Conservation (phyloP, 1,140 invertebrate species). For the Sarcophaga bullata region DNA sequence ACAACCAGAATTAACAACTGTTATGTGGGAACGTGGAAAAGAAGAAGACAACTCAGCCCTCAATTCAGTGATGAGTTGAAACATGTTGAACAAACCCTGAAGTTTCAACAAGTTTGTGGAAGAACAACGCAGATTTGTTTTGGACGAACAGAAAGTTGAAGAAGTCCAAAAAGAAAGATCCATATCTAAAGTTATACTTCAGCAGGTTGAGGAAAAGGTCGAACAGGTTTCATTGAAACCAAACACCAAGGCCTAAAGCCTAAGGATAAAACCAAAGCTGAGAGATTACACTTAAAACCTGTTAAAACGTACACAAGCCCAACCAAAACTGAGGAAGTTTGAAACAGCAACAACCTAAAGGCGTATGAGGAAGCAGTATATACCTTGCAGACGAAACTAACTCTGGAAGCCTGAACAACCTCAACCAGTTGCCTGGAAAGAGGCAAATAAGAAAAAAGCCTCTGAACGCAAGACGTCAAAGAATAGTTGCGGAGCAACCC, state of each 20-base stretch:
- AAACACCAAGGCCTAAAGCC: conserved; percentile 46
- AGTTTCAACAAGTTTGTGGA: conserved; percentile 13
- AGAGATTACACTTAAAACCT: conserved; percentile 42
- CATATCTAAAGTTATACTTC: conserved; percentile 41
- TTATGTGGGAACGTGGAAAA: conserved; percentile 59
- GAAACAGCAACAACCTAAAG: conserved; percentile 45
- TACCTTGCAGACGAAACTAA: conserved; percentile 48
- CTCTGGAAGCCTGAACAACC: conserved; percentile 26
- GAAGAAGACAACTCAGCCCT: conserved; percentile 46
- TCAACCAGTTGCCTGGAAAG: conserved; percentile 58
- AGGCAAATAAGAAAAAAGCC: conserved; percentile 59
- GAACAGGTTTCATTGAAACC: conserved; percentile 42
- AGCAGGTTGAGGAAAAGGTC: conserved; percentile 40
- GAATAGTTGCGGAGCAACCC: conserved; percentile 36
- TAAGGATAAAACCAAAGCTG: conserved; percentile 51
- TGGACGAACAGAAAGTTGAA: conserved; percentile 30
- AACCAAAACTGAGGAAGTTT: conserved; percentile 45
- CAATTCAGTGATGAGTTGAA: conserved; percentile 14
- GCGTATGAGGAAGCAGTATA: conserved; percentile 53
- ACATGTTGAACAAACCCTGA: conserved; percentile 17
- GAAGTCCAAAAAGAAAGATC: conserved; percentile 42
- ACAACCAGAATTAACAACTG: conserved; percentile 51
- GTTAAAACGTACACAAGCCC: conserved; percentile 47
- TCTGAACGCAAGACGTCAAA: conserved; percentile 44
- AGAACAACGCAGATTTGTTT: conserved; percentile 20